Evolutionary conservation across 1,140 invertebrate species (phyloP).

Genomic region (Rhagoletis zephyria): DNA sequence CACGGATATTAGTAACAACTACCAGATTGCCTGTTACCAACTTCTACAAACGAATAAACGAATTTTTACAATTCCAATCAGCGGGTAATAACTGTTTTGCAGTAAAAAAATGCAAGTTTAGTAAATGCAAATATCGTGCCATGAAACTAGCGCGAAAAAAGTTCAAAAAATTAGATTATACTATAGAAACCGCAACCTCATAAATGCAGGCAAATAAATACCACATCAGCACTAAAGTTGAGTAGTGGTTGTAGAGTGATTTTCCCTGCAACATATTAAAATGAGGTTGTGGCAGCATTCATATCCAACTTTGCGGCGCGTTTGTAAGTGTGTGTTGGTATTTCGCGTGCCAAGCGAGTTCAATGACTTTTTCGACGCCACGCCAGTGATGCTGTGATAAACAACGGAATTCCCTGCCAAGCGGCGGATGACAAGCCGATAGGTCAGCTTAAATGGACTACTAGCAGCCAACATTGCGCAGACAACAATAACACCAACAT

Average conservation of each 20-base stretch:
- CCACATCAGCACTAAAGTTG: conserved; percentile 9
- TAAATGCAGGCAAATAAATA: background rate
- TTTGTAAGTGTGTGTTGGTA: background rate
- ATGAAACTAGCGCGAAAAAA: background rate
- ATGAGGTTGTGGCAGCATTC: background rate
- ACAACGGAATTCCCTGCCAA: background rate
- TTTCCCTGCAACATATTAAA: background rate
- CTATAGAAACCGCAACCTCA: background rate
- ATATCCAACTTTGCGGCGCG: background rate
- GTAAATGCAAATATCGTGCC: background rate
- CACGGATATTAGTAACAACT: no score
- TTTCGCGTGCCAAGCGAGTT: background rate
- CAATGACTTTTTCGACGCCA: background rate
- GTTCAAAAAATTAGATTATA: no score
- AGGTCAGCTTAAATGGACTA: background rate
- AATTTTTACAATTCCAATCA: no score
- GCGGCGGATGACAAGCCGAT: background rate
- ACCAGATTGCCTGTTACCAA: no score
- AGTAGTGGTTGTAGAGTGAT: background rate
- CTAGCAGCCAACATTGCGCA: background rate
- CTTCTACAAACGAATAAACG: no score
- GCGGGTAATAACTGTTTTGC: no score
- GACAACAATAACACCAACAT: background rate
- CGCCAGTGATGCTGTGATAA: conserved; percentile 6
- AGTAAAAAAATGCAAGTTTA: no score